A percentile compares a stretch with the other conserved stretches of the same genome.
Conservation (phyloP, 2,797 vertebrate species). For the Menidia menidia region DNA sequence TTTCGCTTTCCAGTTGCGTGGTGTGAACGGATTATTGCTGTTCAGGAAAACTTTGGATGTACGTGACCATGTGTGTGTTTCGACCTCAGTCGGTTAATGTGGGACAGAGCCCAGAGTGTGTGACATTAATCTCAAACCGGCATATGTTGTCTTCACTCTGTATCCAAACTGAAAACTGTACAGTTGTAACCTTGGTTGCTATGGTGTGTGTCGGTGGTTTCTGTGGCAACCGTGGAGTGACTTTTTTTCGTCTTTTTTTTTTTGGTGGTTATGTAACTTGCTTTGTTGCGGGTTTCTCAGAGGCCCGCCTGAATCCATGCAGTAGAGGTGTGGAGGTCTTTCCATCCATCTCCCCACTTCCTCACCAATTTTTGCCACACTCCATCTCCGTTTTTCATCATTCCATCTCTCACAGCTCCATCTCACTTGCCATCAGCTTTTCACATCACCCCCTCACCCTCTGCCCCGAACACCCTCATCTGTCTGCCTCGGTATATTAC, state of each 20-base stretch:
- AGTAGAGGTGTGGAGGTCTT: slow-evolving; percentile 38
- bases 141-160: slow-evolving; percentile 19
- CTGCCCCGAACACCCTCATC: slow-evolving; percentile 38
- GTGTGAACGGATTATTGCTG: slow-evolving; percentile 28
- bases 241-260: slow-evolving; percentile 50
- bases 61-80: not conserved
- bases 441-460: slow-evolving; percentile 36
- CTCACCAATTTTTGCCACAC: slow-evolving; percentile 34
- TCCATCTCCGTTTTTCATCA: slow-evolving; percentile 65
- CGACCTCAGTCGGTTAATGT: not conserved
- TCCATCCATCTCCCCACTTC: slow-evolving; percentile 51
- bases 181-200: slow-evolving; percentile 69
- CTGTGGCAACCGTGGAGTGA: slow-evolving; percentile 68
- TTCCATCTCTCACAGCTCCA: slow-evolving; percentile 47
- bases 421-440: slow-evolving; percentile 59
- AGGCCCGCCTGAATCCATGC: slow-evolving; percentile 49
- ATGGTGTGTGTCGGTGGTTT: slow-evolving; percentile 62
- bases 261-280: slow-evolving; percentile 40
- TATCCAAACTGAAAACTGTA: slow-evolving; percentile 33
- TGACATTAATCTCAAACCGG: slow-evolving; percentile 28
- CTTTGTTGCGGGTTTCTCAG: slow-evolving; percentile 41
- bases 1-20: slow-evolving; percentile 30
- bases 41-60: slow-evolving; percentile 4
- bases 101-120: not conserved
- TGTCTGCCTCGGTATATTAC: slow-evolving; percentile 44